Conservation (phyloP, 2,888 invertebrate species). For the Coelinius sp. region DNA sequence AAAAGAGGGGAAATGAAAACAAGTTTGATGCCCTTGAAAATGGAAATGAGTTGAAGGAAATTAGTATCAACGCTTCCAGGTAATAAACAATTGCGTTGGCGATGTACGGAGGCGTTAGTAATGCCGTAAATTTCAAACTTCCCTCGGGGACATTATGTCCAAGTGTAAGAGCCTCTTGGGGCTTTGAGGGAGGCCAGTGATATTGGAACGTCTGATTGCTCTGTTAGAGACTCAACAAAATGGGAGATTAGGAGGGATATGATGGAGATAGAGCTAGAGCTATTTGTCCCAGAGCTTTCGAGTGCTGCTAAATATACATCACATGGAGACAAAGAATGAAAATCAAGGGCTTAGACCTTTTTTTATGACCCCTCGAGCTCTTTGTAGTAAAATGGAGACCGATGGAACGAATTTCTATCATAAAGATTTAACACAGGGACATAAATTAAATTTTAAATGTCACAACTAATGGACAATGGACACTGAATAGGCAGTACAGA, state of each 20-base stretch:
- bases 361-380: slow-evolving; percentile 2
- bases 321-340: not conserved
- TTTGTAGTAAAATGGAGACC: slow-evolving; percentile 32
- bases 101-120: slow-evolving; percentile 17
- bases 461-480: slow-evolving; percentile 35
- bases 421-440: slow-evolving; percentile 36
- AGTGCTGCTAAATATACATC: too few species aligned
- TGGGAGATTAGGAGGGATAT: too few species aligned
- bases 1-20: not conserved
- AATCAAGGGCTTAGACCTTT: not conserved
- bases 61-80: slow-evolving; percentile 25
- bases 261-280: too few species aligned
- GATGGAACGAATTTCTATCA: slow-evolving; percentile 46
- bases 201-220: not conserved
- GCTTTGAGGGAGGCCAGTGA: not conserved
- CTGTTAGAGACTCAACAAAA: too few species aligned
- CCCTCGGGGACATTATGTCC: not conserved
- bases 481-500: slow-evolving; percentile 34
- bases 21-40: not conserved
- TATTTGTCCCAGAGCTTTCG: too few species aligned
- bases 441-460: slow-evolving; percentile 46
- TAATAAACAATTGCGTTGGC: slow-evolving; percentile 32
- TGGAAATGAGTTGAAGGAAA: not conserved
- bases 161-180: not conserved
- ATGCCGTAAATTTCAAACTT: not conserved